Conservation (phyloP, 2,113 vertebrate species). For the Egretta garzetta region DNA sequence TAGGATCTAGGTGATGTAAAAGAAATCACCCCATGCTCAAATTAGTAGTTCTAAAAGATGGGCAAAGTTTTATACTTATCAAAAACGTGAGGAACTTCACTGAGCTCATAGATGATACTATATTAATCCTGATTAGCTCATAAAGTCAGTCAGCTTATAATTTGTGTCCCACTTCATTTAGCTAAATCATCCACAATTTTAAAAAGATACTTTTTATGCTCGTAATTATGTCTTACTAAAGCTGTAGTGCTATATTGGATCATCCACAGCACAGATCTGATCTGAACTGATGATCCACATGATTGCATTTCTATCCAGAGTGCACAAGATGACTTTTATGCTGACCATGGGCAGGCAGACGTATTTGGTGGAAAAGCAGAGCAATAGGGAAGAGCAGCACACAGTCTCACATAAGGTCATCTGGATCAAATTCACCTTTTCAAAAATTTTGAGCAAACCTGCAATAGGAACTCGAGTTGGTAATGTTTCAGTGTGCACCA, state of each 20-base stretch:
- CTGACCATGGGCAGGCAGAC: background rate
- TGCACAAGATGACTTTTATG: background rate
- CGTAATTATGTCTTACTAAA: background rate
- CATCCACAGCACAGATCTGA: background rate
- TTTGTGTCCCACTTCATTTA: slow-evolving; percentile 2
- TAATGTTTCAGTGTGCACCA: background rate
- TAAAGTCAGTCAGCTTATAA: slow-evolving; percentile 13
- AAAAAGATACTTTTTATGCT: background rate
- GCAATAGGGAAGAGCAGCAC: background rate
- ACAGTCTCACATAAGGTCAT: too few species aligned
- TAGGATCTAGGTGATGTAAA: background rate
- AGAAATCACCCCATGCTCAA: background rate
- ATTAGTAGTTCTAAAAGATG: background rate
- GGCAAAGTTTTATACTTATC: background rate
- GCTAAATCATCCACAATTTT: background rate
- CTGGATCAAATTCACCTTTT: background rate
- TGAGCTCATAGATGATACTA: background rate
- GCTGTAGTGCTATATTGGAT: background rate
- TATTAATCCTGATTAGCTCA: slow-evolving; percentile 39
- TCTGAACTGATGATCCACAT: background rate
- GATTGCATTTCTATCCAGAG: background rate
- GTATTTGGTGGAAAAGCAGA: background rate
- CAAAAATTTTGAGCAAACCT: background rate
- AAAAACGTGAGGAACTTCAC: background rate
- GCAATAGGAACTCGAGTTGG: rapidly evolving